Percentiles rank a stretch among this genome's conserved stretches.
Evolutionary conservation across 2,797 vertebrate genomes (phyloP).

Genomic region (Acrocephalus scirpaceus): DNA sequence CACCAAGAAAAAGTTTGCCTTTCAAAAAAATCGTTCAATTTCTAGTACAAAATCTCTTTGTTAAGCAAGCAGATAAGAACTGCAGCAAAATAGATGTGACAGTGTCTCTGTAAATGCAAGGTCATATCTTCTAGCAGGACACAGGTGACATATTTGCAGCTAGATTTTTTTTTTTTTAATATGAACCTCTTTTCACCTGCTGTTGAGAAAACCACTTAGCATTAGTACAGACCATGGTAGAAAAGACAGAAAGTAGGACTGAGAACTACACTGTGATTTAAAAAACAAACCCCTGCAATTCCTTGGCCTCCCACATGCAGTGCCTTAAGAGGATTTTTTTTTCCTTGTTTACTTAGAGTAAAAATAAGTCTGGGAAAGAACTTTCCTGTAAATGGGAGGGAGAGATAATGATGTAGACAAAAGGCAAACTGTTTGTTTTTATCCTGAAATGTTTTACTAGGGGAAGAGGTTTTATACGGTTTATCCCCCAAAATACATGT

Average conservation of each 20-base stretch:
- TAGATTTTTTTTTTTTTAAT: neutral
- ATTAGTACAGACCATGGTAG: neutral
- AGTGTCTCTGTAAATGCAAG: neutral
- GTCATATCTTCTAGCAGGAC: neutral
- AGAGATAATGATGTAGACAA: neutral
- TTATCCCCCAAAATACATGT: neutral
- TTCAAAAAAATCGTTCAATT: neutral
- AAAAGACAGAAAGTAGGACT: neutral
- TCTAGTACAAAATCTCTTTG: neutral
- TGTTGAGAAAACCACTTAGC: neutral
- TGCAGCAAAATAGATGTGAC: slow-evolving; percentile 15
- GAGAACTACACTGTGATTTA: neutral
- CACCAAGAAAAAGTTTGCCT: neutral
- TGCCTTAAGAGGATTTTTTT: neutral
- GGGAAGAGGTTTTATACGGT: neutral
- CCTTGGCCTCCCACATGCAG: neutral
- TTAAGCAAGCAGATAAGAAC: neutral
- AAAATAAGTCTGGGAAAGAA: neutral
- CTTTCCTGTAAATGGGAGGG: neutral
- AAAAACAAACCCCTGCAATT: slow-evolving; percentile 1
- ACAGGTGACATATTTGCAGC: slow-evolving; percentile 8
- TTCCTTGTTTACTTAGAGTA: slow-evolving; percentile 5
- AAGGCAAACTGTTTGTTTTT: neutral
- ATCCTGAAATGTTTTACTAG: neutral
- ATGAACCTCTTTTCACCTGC: neutral